Evolutionary conservation across 2,113 vertebrate genomes (phyloP).

Genomic region (Callocephalon fimbriatum): DNA sequence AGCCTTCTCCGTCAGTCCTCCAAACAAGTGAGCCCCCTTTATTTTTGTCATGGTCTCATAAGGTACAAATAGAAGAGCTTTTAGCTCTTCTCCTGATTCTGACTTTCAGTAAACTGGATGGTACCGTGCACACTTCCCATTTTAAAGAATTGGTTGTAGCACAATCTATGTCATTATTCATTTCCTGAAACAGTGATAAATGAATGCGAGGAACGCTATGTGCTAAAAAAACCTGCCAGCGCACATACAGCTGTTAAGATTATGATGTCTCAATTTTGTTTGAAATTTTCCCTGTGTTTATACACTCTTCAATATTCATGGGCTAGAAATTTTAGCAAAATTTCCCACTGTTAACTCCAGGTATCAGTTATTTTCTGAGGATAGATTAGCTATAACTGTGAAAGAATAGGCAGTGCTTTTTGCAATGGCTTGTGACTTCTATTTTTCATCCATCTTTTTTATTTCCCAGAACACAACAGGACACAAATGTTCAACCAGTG

Average conservation of each 20-base stretch:
- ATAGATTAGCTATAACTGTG: neutral
- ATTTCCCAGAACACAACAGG: neutral
- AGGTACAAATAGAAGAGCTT: neutral
- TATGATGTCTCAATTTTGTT: neutral
- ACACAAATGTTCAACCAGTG: neutral
- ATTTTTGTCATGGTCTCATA: neutral
- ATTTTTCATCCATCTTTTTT: neutral
- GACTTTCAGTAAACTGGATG: neutral
- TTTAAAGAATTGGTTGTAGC: neutral
- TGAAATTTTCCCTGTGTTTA: neutral
- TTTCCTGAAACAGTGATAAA: neutral
- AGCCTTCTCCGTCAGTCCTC: neutral
- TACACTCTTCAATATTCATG: neutral
- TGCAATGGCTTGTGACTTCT: neutral
- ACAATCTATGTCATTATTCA: neutral
- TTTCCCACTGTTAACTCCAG: neutral
- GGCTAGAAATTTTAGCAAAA: neutral
- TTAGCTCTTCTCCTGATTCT: neutral
- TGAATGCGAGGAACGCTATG: neutral
- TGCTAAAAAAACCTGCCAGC: neutral
- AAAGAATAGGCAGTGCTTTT: neutral
- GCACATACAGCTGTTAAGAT: neutral
- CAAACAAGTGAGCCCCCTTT: neutral
- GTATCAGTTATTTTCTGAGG: neutral
- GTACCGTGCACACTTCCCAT: neutral